Evolutionary conservation across 2,797 vertebrate species (phyloP), one percentile per base, ranked within the genome.

Genomic region (Phylloscopus collybita): DNA sequence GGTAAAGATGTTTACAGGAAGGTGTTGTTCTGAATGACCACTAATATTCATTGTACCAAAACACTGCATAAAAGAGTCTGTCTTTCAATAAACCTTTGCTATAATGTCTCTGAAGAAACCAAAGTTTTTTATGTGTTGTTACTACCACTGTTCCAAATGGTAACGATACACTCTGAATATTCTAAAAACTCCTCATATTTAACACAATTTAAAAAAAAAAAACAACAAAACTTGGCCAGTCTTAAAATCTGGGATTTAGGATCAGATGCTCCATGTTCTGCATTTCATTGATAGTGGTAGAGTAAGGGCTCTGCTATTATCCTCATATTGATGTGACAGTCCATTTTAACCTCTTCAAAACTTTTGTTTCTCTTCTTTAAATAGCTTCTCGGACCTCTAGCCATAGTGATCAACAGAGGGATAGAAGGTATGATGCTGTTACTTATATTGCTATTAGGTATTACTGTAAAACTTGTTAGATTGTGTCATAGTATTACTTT

Each of bases 361-460:
- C 38, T 71, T 90, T 38, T 79, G 66, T 96, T 96, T 80, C 93
- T 91, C 83, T 95, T 97, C 65, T 95, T 95, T 96, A 59, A 74
- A 60, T 86, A 98, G 98, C 98, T 96, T 98, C 98, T 78, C 98
- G 98, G 97, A 97, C 97, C 91, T 98, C 97, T 92, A 96, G 97
- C 96, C 98, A 98, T 79, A 97, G 96, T 11, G 98, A 99, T 44
- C 97, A 97, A 65, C 97, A 97, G 83, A 98, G 98, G 97, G 99
- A 99, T 40, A 98, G 98, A 97, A 99, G 99, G 99, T 99, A 98
- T 74, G 97, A 26, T 92, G 59, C 25, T 78, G 44, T 69, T 65
- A 64, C 36, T 96, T 88, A 32, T 86, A 42, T 59, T 81, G 32
- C 47, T 56, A 4, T 59, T 49, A 25, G 16, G 3, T 90, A 6